Evolutionary conservation across 2,888 invertebrate species (phyloP).

Genomic region (Agrypnus murinus): DNA sequence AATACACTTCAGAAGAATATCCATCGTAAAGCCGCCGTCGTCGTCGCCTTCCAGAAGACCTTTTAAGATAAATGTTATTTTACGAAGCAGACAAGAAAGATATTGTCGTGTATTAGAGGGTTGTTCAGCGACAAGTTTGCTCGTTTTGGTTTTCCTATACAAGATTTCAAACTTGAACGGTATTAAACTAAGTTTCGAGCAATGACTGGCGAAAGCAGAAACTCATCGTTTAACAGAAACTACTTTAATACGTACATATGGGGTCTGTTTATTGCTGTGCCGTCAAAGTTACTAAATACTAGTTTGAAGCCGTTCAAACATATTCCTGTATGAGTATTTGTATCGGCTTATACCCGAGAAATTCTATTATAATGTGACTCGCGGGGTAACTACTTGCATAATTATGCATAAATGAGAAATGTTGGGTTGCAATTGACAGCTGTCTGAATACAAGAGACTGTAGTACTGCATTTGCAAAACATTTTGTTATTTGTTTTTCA

Average conservation of each 20-base stretch:
- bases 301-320: no score
- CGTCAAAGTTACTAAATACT: no score
- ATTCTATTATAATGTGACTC: no score
- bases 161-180: neutral
- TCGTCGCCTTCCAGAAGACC: constrained; percentile 1
- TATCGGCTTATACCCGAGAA: no score
- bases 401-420: no score
- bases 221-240: neutral
- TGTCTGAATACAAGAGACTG: no score
- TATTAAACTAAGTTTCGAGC: neutral
- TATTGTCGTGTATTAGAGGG: constrained; percentile 2
- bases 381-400: no score
- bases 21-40: constrained; percentile 11
- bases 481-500: no score
- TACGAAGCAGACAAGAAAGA: constrained; percentile 14
- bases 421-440: no score
- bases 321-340: no score
- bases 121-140: constrained; percentile 16
- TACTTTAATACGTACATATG: neutral
- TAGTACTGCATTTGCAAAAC: no score
- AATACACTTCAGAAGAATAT: constrained; percentile 7
- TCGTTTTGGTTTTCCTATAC: constrained; percentile 7
- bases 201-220: neutral
- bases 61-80: constrained; percentile 18
- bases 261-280: no score